Percentiles rank a stretch among this genome's conserved stretches.
These are phyloP conservation scores for Haemorhous mexicanus DNA, from an alignment of 2,113 vertebrate genomes.

Conservation along the genomic window DNA sequence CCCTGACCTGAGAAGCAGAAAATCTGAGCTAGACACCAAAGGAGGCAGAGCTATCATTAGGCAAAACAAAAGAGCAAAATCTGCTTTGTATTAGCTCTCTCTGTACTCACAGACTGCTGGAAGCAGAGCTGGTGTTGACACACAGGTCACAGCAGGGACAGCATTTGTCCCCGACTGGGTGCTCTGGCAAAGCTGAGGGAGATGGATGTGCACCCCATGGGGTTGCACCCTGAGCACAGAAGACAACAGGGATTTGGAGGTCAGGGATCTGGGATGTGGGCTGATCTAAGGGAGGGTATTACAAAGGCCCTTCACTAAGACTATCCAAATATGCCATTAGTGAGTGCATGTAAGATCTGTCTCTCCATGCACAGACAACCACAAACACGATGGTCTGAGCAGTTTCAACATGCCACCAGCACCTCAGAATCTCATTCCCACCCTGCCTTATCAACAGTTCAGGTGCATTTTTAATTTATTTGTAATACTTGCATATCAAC, in stretches of 20 bases:
- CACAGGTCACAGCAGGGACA: neutral
- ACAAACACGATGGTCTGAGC: neutral
- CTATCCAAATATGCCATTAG: neutral
- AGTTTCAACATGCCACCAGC: neutral
- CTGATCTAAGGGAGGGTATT: neutral
- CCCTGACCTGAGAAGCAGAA: neutral
- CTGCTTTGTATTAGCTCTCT: neutral
- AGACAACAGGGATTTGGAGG: neutral
- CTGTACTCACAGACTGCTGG: neutral
- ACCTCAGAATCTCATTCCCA: conserved; percentile 16
- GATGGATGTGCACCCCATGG: neutral
- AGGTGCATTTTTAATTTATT: conserved; percentile 35
- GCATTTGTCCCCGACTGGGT: neutral
- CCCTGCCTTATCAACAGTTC: conserved; percentile 15
- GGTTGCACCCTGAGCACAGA: neutral
- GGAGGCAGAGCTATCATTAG: neutral
- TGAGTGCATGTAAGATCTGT: neutral
- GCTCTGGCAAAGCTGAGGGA: neutral
- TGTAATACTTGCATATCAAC: conserved; percentile 26
- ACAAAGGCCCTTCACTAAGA: neutral
- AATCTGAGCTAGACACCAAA: neutral
- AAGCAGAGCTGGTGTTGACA: neutral
- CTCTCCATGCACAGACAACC: neutral
- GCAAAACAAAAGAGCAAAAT: neutral
- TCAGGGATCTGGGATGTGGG: neutral